Evolutionary conservation across 1,140 invertebrate genomes (phyloP), one percentile per base, ranked within the genome.

Genomic region (Seison nebaliae): DNA sequence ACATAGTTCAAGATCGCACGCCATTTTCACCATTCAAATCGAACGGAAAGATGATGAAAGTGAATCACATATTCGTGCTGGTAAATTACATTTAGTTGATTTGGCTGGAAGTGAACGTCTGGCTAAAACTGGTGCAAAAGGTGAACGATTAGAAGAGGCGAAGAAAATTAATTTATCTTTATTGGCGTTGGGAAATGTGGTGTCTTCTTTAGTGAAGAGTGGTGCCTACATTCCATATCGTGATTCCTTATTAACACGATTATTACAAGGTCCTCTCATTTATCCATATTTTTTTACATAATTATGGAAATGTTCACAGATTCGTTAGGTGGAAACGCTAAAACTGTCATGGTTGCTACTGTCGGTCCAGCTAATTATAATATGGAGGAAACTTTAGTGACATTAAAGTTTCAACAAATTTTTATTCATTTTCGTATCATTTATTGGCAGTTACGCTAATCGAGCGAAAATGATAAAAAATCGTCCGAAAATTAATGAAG

Each of bases 401-500:
- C 57, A 1, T 48, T 60, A 4, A 65, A 48, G 49, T 17, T 47
- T 45, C 28, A 43, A n/a, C n/a, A n/a, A n/a, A n/a, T n/a, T n/a
- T n/a, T n/a, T n/a, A n/a, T n/a, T n/a, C n/a, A n/a, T n/a, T n/a
- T n/a, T n/a, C n/a, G n/a, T n/a, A n/a, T n/a, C n/a, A n/a, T n/a
- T n/a, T n/a, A n/a, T n/a, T n/a, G n/a, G n/a, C 5, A 65, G 91
- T 14, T 91, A 91, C 55, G 78, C 81, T 1, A 77, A 76, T 54
- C 63, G 83, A 21, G 83, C 83, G 9, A 91, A 91, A 62, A 83
- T 80, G 44, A 91, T 91, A 48, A 79, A 84, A 64, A 91, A 91
- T 62, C 76, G 80, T 55, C 81, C 83, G 6, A 70, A 76, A 44
- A 76, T 86, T 43, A 88, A 91, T 59, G 79, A 91, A 57, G 81